Conservation (phyloP, 2,888 invertebrate species). For the Melieria picta region DNA sequence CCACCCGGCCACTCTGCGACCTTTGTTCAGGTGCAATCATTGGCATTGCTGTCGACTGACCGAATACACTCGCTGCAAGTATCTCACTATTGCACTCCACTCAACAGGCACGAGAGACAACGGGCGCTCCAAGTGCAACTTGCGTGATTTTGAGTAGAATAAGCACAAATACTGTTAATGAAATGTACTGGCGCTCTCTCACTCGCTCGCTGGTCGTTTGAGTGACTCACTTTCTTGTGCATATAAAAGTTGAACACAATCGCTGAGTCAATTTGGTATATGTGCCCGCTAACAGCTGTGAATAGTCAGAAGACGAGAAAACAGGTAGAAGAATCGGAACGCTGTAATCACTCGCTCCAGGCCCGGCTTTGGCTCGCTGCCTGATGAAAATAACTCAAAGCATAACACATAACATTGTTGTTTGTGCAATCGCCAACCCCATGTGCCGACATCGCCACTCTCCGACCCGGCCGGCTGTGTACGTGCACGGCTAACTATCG, state of each 20-base stretch:
- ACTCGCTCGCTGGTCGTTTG: background rate
- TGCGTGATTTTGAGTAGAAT: no score
- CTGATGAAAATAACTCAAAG: constrained; percentile 25
- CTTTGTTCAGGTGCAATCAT: background rate
- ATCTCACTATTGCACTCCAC: background rate
- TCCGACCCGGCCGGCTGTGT: no score
- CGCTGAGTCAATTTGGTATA: background rate
- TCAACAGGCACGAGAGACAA: background rate
- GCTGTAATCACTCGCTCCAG: no score
- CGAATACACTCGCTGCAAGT: background rate
- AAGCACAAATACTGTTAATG: background rate
- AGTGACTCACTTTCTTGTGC: background rate
- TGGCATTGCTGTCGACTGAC: no score
- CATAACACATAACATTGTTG: constrained; percentile 5
- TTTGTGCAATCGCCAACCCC: no score
- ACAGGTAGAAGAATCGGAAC: background rate
- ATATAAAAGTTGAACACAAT: background rate
- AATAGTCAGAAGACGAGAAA: background rate
- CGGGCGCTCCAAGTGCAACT: no score
- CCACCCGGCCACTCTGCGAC: constrained; percentile 52
- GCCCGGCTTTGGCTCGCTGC: background rate
- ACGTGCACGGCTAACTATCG: no score
- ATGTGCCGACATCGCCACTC: no score
- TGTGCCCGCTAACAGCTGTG: background rate
- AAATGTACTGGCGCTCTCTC: background rate